These are phyloP conservation scores for Merluccius polli DNA, from an alignment of 2,797 vertebrate species.

Conservation along the genomic window DNA sequence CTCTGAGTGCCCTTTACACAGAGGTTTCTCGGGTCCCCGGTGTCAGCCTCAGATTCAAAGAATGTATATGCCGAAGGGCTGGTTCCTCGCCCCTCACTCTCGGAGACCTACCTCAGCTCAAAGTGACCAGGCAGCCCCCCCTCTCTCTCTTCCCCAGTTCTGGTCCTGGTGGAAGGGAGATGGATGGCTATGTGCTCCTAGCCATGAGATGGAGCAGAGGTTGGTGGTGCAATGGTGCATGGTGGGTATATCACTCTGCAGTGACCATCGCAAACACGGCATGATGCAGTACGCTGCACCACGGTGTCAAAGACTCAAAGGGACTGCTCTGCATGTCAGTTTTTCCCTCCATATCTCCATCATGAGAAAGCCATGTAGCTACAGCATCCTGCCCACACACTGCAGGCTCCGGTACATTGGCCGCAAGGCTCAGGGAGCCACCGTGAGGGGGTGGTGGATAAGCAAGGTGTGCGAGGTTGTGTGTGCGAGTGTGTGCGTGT, in stretches of 20 bases:
- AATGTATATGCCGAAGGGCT: constrained; percentile 42
- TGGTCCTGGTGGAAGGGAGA: constrained; percentile 3
- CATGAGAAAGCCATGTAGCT: constrained; percentile 48
- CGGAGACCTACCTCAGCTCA: constrained; percentile 29
- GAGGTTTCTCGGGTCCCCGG: constrained; percentile 45
- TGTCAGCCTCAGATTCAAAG: constrained; percentile 38
- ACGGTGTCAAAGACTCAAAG: constrained; percentile 59
- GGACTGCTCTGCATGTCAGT: constrained; percentile 53
- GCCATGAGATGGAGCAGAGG: constrained; percentile 16
- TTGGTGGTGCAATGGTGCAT: constrained; percentile 1
- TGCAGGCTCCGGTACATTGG: constrained; percentile 66
- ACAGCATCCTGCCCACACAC: constrained; percentile 66
- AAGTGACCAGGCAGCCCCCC: constrained; percentile 22
- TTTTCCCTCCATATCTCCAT: constrained; percentile 24
- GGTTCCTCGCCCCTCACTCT: constrained; percentile 27
- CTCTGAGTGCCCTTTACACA: constrained; percentile 56
- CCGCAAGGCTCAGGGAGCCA: constrained; percentile 68
- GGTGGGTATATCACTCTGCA: not conserved
- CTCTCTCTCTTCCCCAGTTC: constrained; percentile 9
- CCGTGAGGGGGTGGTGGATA: constrained; percentile 55
- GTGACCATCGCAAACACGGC: not conserved
- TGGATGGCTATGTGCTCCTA: constrained; percentile 16
- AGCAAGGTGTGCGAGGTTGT: constrained; percentile 27
- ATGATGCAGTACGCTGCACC: constrained; percentile 32
- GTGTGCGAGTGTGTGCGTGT: constrained; percentile 13